Base-by-base conservation (phyloP, 2,888 invertebrate species). In the Aricia artaxerxes region DNA sequence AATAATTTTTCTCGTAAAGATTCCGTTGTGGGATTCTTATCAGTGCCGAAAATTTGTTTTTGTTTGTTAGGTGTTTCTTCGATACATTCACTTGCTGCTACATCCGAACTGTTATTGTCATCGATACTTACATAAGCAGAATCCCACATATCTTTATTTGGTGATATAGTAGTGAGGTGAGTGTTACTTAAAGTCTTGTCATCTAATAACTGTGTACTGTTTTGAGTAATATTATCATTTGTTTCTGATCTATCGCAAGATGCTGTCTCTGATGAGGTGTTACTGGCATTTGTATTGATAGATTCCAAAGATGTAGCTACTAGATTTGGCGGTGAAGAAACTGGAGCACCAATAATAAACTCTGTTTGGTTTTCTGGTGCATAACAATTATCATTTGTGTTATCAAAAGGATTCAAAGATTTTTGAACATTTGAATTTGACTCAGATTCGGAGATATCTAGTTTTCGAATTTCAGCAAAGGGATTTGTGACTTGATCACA, bases 61-160 rank as follows among this genome's bases (percentile, higher is more conserved):
- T 87, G 87, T 86, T 91, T 92, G 85, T 84, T 85, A 60, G 79
- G 61, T 38, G 73, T 49, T 16, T 82, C 82, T 31, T 75, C 81
- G 64, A 75, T 76, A 35, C 73, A 60, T 75, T 82, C 82, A 83
- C 90, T 93, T 82, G 90, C 90, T 81, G 83, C 91, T 83, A 94
- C 94, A 64, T 94, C 91, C 7, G 92, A 91, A 84, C 90, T 89
- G 83, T 90, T 93, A 82, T 86, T 91, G 80, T 95, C 95, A 82
- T 95, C 95, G 81, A 95, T 94, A 88, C 95, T 95, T 83, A 95
- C 93, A 83, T 95, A 95, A 13, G 95, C 95, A 9, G 95, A 95
- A 86, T 95, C 95, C 92, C 94, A 94, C 81, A 89, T 89, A 82
- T 95, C 94, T 88, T 90, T 93, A 84, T 88, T 89, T 49, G 91